These are phyloP conservation scores for Nomada fabriciana DNA, from an alignment of 2,888 invertebrate genomes.

Conservation along the genomic window DNA sequence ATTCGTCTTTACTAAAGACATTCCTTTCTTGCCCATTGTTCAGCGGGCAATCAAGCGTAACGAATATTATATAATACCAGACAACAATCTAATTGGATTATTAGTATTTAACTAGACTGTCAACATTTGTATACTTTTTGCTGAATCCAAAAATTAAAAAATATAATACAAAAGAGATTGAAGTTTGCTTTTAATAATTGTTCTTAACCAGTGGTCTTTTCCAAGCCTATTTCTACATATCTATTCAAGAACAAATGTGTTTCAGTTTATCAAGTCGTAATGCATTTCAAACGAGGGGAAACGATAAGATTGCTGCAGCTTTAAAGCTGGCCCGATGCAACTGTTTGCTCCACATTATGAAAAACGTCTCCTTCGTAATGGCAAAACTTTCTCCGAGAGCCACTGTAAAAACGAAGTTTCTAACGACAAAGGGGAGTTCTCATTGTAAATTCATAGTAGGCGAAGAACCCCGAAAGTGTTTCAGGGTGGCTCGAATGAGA, in stretches of 20 bases:
- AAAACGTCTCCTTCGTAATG: conserved; percentile 31
- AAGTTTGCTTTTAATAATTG: no score
- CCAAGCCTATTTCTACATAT: no score
- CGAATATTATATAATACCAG: no score
- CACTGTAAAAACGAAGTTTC: conserved; percentile 56
- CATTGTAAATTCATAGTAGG: conserved; percentile 69
- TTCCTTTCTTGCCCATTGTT: not conserved
- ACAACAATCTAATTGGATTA: no score
- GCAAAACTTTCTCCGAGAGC: conserved; percentile 38
- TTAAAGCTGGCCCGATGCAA: conserved; percentile 36
- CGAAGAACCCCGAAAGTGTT: conserved; percentile 69
- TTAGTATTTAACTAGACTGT: no score
- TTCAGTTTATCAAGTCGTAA: not conserved
- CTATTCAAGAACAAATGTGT: no score
- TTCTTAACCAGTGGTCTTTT: no score
- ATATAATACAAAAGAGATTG: no score
- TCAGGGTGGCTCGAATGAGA: conserved; percentile 55
- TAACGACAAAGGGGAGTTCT: conserved; percentile 51
- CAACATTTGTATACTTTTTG: no score
- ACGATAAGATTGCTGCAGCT: not conserved
- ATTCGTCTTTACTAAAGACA: not conserved
- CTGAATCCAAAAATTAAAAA: no score
- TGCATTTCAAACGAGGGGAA: not conserved
- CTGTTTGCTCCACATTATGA: conserved; percentile 33
- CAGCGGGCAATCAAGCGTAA: no score